Evolutionary conservation across 2,888 invertebrate species (phyloP).

Genomic region (Chironomus riparius): DNA sequence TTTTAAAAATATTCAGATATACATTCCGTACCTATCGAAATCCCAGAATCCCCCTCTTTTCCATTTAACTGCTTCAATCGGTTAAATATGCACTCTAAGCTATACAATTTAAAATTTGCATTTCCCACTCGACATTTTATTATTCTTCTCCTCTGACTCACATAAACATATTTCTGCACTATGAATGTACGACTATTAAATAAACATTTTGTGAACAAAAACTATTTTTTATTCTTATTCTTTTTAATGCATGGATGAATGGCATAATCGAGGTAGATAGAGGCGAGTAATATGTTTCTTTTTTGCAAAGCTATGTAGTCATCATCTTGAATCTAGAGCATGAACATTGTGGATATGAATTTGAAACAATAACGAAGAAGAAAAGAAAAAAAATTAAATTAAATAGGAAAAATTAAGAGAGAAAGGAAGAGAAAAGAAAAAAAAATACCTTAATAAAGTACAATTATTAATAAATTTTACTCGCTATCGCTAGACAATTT

Average conservation of each 20-base stretch:
- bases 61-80: too few relatives aligned
- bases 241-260: constrained; percentile 5
- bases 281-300: neutral
- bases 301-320: neutral
- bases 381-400: neutral
- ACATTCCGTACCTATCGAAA: too few relatives aligned
- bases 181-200: neutral
- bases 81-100: too few relatives aligned
- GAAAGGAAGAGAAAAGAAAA: neutral
- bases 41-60: too few relatives aligned
- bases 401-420: neutral
- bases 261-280: neutral
- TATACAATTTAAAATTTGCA: too few relatives aligned
- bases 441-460: constrained; percentile 20
- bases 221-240: neutral
- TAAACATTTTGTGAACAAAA: neutral
- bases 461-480: constrained; percentile 22
- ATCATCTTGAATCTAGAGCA: constrained; percentile 25
- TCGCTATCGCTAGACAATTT: constrained; percentile 12
- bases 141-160: neutral
- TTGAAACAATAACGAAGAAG: neutral
- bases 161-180: neutral
- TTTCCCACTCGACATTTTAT: too few relatives aligned
- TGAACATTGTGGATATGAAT: neutral
- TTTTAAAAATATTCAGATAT: too few relatives aligned